phyloP scores from a whole-genome alignment of 1,140 invertebrate genomes.

The Drosophila yakuba region DNA sequence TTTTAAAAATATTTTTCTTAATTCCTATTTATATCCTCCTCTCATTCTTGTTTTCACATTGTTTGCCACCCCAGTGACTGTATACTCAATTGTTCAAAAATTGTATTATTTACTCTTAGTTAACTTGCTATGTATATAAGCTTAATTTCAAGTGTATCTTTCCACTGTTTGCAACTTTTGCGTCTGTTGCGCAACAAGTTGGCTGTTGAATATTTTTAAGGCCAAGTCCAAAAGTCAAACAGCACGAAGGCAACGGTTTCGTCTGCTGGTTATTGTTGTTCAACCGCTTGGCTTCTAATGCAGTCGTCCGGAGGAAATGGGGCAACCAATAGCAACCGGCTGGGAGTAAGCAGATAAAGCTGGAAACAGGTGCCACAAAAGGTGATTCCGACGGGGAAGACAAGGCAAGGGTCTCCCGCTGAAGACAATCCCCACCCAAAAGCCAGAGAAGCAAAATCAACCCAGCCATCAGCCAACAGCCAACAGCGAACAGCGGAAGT shows the following conservation, averaged over 20 bases:
- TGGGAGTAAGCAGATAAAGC: constrained; percentile 1
- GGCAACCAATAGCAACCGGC: constrained; percentile 60
- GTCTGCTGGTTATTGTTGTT: constrained; percentile 28
- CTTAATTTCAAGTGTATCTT: background rate
- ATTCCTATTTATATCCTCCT: background rate
- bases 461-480: background rate
- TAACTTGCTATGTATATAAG: background rate
- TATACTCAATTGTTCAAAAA: background rate
- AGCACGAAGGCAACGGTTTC: constrained; percentile 27
- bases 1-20: background rate
- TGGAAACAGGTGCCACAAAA: constrained; percentile 23
- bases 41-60: background rate
- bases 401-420: background rate
- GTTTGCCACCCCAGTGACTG: background rate
- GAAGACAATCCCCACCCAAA: background rate
- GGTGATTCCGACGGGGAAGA: constrained; percentile 8
- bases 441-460: background rate
- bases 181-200: constrained; percentile 69
- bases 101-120: background rate
- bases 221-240: constrained; percentile 52
- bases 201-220: constrained; percentile 50
- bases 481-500: constrained; percentile 47
- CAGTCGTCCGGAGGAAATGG: constrained; percentile 64
- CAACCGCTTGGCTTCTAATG: constrained; percentile 72
- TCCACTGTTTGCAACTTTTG: constrained; percentile 7